Evolutionary conservation across 2,888 invertebrate genomes (phyloP), one percentile per base, ranked within the genome.

Genomic region (Tenthredo amoena): DNA sequence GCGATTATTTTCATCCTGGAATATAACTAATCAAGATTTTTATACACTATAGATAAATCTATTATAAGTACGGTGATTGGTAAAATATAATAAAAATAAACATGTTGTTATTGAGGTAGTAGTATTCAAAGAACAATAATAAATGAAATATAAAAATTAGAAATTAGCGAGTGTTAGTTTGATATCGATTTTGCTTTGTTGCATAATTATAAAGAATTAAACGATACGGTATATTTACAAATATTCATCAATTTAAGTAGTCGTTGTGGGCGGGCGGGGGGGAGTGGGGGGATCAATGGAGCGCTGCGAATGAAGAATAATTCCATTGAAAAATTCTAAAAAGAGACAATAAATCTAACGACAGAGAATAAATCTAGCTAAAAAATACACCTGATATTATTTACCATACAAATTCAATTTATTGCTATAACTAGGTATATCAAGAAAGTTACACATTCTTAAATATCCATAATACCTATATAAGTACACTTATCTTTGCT

Each of bases 81-180:
- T 62, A 62, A 4, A 62, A 21, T 79, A 58, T 37, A 68, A 62
- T 82, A 26, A 37, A 31, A 82, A 62, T 26, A n/a, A 65, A 62
- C n/a, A n/a, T 37, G 26, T 62, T 82, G 26, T 76, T 76, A 76
- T 47, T 76, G 76, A 76, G 76, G 76, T 76, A 76, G 76, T 76
- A 76, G 18, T 47, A 76, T 76, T 76, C 15, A 47, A 76, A 47
- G 74, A 43, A 15, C 47, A 47, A 47, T 40, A 4, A 76, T n/a
- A 26, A 76, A 47, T 43, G n/a, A 47, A 26, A 1, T 76, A 76
- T 15, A 76, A 15, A 76, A 26, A 47, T 21, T 47, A 76, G 47
- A 43, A 26, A 76, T 26, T 21, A 40, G n/a, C 37, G 31, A 43
- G n/a, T 76, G 47, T 76, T 76, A 43, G 47, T 47, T 21, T 21